Percentiles rank a stretch among this genome's conserved stretches.
Evolutionary conservation across 2,888 invertebrate species (phyloP).

Genomic region (Hyppa rectilinea): DNA sequence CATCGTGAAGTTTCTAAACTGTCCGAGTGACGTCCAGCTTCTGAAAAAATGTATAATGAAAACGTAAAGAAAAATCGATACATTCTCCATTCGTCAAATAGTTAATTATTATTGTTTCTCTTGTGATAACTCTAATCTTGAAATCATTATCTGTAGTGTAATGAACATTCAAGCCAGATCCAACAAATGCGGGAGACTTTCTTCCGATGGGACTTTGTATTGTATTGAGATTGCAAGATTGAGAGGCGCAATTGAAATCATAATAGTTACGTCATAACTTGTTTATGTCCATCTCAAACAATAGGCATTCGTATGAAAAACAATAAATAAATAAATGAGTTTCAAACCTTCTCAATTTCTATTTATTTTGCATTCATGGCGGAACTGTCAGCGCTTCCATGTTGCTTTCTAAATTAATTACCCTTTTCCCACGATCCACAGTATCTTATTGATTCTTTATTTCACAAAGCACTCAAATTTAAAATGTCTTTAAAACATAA

Average conservation of each 20-base stretch:
- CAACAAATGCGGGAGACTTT: constrained; percentile 74
- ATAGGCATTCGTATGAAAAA: constrained; percentile 65
- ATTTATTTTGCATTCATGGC: constrained; percentile 91
- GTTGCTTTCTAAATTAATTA: constrained; percentile 89
- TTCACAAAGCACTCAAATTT: constrained; percentile 47
- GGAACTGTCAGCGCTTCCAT: constrained; percentile 91
- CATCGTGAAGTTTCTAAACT: constrained; percentile 88
- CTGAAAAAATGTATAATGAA: constrained; percentile 74
- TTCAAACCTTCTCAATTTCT: constrained; percentile 87
- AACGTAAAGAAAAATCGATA: constrained; percentile 58
- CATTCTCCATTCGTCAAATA: constrained; percentile 16
- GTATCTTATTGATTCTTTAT: constrained; percentile 35
- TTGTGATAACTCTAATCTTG: not conserved
- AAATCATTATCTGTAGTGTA: not conserved
- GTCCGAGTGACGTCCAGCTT: constrained; percentile 80
- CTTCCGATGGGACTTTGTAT: constrained; percentile 61
- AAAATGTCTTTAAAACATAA: constrained; percentile 29
- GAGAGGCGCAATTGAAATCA: constrained; percentile 49
- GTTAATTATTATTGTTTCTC: not conserved
- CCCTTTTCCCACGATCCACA: constrained; percentile 59
- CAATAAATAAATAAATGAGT: constrained; percentile 70
- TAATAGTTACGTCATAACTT: constrained; percentile 65
- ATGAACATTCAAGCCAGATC: constrained; percentile 27
- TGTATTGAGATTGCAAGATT: constrained; percentile 55
- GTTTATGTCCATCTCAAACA: constrained; percentile 66